A percentile compares a stretch with the other conserved stretches of the same genome.
Conservation (phyloP, 2,797 vertebrate species). For the Diglossa cyanea region DNA sequence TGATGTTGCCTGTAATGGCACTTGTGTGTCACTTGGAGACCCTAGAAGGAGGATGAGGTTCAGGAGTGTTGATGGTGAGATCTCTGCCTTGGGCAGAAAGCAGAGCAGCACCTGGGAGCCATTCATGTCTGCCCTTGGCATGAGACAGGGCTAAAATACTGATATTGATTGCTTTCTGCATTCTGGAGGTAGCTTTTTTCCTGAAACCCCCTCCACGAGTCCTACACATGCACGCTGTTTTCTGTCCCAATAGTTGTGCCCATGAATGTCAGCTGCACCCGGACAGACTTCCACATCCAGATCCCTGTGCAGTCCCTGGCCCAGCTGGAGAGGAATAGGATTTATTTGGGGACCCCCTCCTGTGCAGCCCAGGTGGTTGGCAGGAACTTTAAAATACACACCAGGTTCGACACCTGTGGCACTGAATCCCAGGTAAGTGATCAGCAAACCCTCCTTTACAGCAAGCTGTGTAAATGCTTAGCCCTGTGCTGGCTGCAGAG, state of each 20-base stretch:
- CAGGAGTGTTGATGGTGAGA: background rate
- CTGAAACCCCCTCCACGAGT: rapidly evolving
- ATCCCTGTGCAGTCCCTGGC: conserved; percentile 85
- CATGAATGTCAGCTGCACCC: conserved; percentile 92
- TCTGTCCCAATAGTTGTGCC: conserved; percentile 84
- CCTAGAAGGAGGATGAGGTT: background rate
- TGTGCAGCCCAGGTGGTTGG: conserved; percentile 86
- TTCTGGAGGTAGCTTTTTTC: background rate
- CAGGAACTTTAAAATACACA: conserved; percentile 87
- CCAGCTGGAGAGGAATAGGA: conserved; percentile 85
- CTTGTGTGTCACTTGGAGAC: background rate
- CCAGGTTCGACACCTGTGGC: conserved; percentile 92
- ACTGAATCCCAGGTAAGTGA: conserved; percentile 84
- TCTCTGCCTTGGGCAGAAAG: background rate
- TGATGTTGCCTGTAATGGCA: background rate
- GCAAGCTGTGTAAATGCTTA: background rate
- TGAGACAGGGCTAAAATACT: background rate
- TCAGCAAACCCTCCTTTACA: background rate
- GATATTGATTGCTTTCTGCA: background rate
- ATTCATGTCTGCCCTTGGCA: rapidly evolving
- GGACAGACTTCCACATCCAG: conserved; percentile 94
- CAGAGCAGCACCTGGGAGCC: background rate
- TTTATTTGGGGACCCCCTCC: conserved; percentile 90
- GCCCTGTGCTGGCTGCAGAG: background rate
- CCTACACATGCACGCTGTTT: background rate